Conservation (phyloP, 2,113 vertebrate genomes). For the Eubucco bourcierii region DNA sequence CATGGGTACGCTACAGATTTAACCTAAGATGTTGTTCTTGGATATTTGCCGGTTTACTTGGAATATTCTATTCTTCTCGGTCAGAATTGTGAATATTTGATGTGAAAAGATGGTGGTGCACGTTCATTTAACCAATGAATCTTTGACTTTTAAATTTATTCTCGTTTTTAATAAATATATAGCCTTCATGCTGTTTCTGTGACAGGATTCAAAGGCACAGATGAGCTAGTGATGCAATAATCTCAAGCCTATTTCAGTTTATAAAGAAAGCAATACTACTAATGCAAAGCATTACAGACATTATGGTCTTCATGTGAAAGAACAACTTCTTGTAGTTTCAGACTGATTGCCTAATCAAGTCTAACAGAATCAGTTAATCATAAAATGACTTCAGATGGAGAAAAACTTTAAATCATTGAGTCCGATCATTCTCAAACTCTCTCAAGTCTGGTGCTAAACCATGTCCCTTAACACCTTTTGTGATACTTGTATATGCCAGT, state of each 20-base stretch:
- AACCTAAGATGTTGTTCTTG: background rate
- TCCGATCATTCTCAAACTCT: no score
- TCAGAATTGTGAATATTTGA: background rate
- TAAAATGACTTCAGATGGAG: no score
- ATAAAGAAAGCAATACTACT: background rate
- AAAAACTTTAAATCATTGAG: no score
- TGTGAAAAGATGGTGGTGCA: background rate
- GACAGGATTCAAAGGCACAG: background rate
- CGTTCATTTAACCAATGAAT: rapidly evolving
- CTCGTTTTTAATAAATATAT: background rate
- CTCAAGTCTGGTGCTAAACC: no score
- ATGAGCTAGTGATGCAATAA: background rate
- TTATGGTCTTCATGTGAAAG: background rate
- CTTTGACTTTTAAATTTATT: background rate
- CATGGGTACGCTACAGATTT: background rate
- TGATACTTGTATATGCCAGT: rapidly evolving
- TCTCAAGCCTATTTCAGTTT: background rate
- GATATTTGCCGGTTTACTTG: background rate
- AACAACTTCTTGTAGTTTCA: background rate
- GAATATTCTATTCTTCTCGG: background rate
- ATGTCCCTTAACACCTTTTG: no score
- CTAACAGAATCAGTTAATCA: background rate
- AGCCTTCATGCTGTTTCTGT: background rate
- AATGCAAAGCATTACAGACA: background rate
- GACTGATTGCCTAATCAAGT: background rate